A percentile compares a stretch with the other conserved stretches of the same genome.
These are phyloP conservation scores for Ptilonorhynchus violaceus DNA, from an alignment of 2,113 vertebrate genomes.

Conservation along the genomic window DNA sequence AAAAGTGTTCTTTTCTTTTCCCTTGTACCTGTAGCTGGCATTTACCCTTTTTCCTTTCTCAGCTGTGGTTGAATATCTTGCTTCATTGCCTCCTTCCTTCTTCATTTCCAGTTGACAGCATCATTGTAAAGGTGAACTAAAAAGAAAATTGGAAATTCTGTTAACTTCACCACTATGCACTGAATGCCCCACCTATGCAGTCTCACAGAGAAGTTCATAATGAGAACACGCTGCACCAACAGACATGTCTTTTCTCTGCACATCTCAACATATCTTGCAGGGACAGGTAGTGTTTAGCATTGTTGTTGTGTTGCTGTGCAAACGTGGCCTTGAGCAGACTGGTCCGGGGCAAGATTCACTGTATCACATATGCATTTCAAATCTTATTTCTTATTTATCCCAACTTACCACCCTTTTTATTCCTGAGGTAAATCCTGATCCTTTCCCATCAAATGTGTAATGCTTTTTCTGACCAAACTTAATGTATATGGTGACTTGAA, in stretches of 20 bases:
- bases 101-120: conserved; percentile 49
- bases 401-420: background rate
- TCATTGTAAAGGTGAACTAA: conserved; percentile 30
- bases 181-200: background rate
- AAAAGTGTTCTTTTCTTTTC: background rate
- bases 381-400: conserved; percentile 13
- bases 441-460: background rate
- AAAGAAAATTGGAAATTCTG: conserved; percentile 46
- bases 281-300: background rate
- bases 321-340: background rate
- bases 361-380: background rate
- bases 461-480: background rate
- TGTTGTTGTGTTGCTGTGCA: background rate
- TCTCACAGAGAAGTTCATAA: background rate
- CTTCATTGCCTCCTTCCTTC: conserved; percentile 24
- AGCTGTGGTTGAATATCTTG: conserved; percentile 7
- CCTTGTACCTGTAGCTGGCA: background rate
- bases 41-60: background rate
- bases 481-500: background rate
- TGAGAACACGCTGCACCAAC: background rate
- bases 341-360: background rate
- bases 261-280: background rate
- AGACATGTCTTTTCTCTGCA: background rate
- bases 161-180: background rate
- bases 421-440: background rate